Evolutionary conservation across 2,797 vertebrate genomes (phyloP), one percentile per base, ranked within the genome.

Genomic region (Scyliorhinus canicula): DNA sequence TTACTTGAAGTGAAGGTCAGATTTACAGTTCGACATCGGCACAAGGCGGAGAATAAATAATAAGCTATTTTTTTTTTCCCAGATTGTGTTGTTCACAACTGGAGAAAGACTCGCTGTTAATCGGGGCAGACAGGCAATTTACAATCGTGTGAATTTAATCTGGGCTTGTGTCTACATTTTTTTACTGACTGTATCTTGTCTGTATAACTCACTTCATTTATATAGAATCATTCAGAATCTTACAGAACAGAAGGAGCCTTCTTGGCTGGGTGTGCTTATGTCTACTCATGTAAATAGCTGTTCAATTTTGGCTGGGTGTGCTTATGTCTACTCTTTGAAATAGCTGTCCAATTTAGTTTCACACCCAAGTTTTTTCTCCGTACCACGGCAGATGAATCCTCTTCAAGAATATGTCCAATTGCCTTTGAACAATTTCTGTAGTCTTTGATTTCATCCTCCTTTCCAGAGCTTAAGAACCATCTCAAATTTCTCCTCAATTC

Each of bases 1-100:
- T 65, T 91, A 91, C n/a, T 63, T 28, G 60, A 82, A 44, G 60
- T 91, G 88, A 44, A 91, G 57, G 88, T 91, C 60, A 65, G 60
- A 91, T 91, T 91, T 44, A 91, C n/a, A 91, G 11, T 65, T 21
- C 11, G 60, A 28, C 60, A 44, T 24, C 8, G 1, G 88, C n/a
- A 91, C 88, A 44, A 40, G n/a, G 7, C 88, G 65, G 40, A 44
- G 57, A 91, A 91, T 91, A 65, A 91, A 28, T 91, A 91, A 44
- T 91, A 65, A 91, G 35, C 21, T n/a, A 65, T 91, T 65, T 11
- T 16, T 26, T 16, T 26, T n/a, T 65, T 91, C n/a, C n/a, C n/a
- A n/a, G 88, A 91, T 91, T 65, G 88, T 91, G n/a, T 11, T 63
- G 60, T 26, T 7, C 3, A 19, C 24, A 26, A 65, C n/a, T 16